A percentile compares a stretch with the other conserved stretches of the same genome.
Evolutionary conservation across 2,888 invertebrate species (phyloP).

Genomic region (Barypeithes pellucidus): DNA sequence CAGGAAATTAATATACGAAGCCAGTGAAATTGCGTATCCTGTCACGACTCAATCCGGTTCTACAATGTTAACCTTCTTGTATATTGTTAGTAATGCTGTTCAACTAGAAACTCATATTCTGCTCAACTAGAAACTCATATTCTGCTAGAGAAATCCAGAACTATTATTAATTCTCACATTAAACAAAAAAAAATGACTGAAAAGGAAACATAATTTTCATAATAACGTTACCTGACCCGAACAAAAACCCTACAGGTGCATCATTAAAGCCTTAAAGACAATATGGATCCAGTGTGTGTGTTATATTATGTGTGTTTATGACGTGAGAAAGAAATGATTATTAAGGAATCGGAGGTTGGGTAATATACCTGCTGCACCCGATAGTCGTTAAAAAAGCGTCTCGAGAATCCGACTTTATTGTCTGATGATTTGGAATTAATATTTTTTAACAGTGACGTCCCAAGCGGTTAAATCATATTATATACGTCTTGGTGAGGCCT

Average conservation of each 20-base stretch:
- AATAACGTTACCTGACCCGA: conserved; percentile 49
- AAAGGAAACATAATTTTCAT: conserved; percentile 38
- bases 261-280: conserved; percentile 48
- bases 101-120: background rate
- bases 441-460: conserved; percentile 57
- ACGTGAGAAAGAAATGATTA: conserved; percentile 67
- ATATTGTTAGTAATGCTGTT: no score
- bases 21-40: no score
- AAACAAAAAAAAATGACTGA: background rate
- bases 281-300: conserved; percentile 44
- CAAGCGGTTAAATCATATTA: background rate
- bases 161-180: background rate
- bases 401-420: conserved; percentile 63
- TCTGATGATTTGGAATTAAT: conserved; percentile 59
- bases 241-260: conserved; percentile 50
- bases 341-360: conserved; percentile 62
- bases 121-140: background rate
- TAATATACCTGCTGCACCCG: conserved; percentile 63
- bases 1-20: no score
- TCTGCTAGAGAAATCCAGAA: background rate
- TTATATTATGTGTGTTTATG: conserved; percentile 59
- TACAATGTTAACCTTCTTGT: no score
- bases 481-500: no score
- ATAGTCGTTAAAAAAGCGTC: conserved; percentile 66
- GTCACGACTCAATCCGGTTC: no score